phyloP scores from a whole-genome alignment of 1,140 invertebrate genomes.

The Anastatus disparis region DNA sequence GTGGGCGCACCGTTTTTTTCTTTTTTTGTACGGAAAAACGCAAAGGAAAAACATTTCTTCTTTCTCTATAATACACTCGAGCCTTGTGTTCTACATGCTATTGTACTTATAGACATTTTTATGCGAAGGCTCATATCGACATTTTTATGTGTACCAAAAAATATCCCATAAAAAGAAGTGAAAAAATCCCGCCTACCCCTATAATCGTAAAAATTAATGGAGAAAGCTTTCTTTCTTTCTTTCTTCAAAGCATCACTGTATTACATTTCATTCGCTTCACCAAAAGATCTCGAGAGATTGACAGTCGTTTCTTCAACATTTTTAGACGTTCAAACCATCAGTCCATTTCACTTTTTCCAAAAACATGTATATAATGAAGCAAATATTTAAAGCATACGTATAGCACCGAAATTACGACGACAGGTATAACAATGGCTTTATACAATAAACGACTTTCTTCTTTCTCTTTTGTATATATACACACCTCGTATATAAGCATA shows the following conservation, averaged over 20 bases:
- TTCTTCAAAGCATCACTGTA: not conserved
- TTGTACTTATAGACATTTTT: not conserved
- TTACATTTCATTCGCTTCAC: no score
- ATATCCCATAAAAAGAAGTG: not conserved
- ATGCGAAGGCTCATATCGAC: conserved; percentile 12
- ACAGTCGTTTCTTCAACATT: not conserved
- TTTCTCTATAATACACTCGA: no score
- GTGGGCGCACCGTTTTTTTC: conserved; percentile 15
- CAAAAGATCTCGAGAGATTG: not conserved
- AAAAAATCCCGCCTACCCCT: not conserved
- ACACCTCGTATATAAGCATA: conserved; percentile 16
- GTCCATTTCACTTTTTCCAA: no score
- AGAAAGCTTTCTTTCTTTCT: not conserved
- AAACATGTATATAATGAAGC: conserved; percentile 38
- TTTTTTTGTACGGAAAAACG: not conserved
- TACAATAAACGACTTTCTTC: conserved; percentile 51
- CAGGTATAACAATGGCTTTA: conserved; percentile 50
- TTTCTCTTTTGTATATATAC: not conserved
- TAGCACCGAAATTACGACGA: conserved; percentile 46
- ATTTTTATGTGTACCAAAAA: conserved; percentile 17
- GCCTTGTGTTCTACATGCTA: no score
- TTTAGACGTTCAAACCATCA: not conserved
- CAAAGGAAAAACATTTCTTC: conserved; percentile 4
- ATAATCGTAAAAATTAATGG: not conserved
- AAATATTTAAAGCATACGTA: conserved; percentile 51